Percentiles rank a stretch among this genome's conserved stretches.
phyloP scores from a whole-genome alignment of 1,140 invertebrate species.

The Parasteatoda tepidariorum region DNA sequence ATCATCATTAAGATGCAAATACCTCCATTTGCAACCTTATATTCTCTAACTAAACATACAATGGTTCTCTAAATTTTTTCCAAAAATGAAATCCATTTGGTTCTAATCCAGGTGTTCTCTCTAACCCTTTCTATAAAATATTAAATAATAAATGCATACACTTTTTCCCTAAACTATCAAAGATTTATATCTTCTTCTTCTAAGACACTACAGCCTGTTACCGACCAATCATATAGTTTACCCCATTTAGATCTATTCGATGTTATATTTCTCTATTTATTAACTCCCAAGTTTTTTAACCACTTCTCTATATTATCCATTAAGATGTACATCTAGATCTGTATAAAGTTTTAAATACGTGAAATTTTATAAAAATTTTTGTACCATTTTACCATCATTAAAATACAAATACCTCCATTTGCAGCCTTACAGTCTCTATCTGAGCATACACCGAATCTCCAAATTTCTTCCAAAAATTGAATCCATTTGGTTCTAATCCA shows the following conservation, averaged over 20 bases:
- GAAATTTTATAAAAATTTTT: too few species aligned
- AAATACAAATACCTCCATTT: slow-evolving; percentile 68
- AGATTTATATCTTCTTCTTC: too few species aligned
- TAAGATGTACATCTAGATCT: too few species aligned
- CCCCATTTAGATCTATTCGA: too few species aligned
- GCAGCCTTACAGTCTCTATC: slow-evolving; percentile 76
- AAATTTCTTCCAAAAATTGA: slow-evolving; percentile 96
- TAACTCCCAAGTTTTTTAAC: too few species aligned
- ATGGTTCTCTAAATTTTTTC: slow-evolving; percentile 86
- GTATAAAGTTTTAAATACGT: too few species aligned
- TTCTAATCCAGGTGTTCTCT: slow-evolving; percentile 91
- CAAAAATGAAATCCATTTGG: slow-evolving; percentile 90
- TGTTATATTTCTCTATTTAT: too few species aligned
- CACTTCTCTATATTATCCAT: too few species aligned
- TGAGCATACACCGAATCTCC: slow-evolving; percentile 80
- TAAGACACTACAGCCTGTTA: too few species aligned
- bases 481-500: slow-evolving; percentile 83
- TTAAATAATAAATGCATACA: too few species aligned
- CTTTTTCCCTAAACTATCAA: too few species aligned
- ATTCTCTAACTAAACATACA: slow-evolving; percentile 79
- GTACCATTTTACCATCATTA: neutral
- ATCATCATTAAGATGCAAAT: neutral
- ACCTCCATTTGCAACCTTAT: slow-evolving; percentile 74
- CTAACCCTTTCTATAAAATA: slow-evolving; percentile 80
- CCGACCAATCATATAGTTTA: too few species aligned